phyloP scores from a whole-genome alignment of 2,888 invertebrate genomes.

The Himalopsyche japonica region DNA sequence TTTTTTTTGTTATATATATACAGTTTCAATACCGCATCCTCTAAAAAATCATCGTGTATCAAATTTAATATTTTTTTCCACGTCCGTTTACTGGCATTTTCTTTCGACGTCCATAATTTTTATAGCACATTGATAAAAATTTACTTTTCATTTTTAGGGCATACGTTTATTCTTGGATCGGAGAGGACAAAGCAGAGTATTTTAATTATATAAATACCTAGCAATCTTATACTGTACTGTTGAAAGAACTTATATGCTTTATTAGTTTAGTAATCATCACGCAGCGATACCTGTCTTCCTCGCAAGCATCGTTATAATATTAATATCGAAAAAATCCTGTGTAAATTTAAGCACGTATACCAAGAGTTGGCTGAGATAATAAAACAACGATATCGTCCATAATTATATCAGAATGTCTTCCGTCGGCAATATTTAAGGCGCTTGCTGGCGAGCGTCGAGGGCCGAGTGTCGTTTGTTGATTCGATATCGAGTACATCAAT shows the following conservation, averaged over 20 bases:
- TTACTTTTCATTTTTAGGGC: background rate
- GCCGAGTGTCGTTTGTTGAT: background rate
- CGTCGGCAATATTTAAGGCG: background rate
- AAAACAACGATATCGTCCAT: background rate
- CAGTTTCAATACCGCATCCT: background rate
- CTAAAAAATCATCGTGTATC: background rate
- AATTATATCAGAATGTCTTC: background rate
- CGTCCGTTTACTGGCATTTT: background rate
- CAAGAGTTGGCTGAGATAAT: background rate
- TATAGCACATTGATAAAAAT: background rate
- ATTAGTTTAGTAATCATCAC: background rate
- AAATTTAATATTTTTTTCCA: background rate
- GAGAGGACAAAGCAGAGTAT: background rate
- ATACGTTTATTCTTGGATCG: background rate
- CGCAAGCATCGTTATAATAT: background rate
- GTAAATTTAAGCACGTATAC: background rate
- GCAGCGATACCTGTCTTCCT: background rate
- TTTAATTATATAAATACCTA: background rate
- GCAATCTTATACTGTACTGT: background rate
- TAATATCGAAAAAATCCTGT: background rate
- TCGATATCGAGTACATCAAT: background rate
- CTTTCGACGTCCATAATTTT: background rate
- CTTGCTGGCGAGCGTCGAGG: background rate
- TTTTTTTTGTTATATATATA: background rate
- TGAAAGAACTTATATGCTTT: background rate